These are phyloP conservation scores for Pocillopora meandrina DNA, from an alignment of 92 coral and sea anemone genomes.

Conservation along the genomic window DNA sequence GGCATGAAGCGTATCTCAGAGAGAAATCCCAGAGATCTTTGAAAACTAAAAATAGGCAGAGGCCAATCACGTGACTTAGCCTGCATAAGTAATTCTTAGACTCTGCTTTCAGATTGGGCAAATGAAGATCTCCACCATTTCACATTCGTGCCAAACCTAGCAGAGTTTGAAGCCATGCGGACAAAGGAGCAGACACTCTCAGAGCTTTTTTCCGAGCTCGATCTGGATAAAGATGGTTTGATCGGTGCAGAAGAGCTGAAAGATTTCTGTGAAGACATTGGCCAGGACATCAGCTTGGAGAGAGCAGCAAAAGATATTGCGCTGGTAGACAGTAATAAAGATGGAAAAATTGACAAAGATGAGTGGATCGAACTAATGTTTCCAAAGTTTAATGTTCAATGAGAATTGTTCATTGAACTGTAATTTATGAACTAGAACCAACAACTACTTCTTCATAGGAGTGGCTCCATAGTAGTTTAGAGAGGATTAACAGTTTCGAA, in stretches of 20 bases:
- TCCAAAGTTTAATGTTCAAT: constrained; percentile 96
- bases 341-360: constrained; percentile 92
- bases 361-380: constrained; percentile 99
- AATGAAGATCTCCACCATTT: constrained; percentile 79
- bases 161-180: constrained; percentile 99
- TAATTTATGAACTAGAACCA: constrained; percentile 1
- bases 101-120: constrained; percentile 26
- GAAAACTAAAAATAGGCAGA: too few relatives aligned
- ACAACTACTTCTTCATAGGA: neutral
- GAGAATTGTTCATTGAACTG: neutral
- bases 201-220: constrained; percentile 93
- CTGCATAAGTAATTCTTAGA: too few relatives aligned
- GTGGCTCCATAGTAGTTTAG: neutral
- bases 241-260: constrained; percentile 88
- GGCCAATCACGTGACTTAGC: too few relatives aligned
- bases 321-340: constrained; percentile 82
- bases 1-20: neutral
- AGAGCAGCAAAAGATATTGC: constrained; percentile 86
- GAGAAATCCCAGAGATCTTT: too few relatives aligned
- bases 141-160: constrained; percentile 95
- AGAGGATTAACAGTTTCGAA: neutral
- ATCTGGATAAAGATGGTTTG: constrained; percentile 90
- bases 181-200: constrained; percentile 95
- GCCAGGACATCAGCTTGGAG: constrained; percentile 89
- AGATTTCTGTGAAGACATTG: constrained; percentile 97